Evolutionary conservation across 2,113 vertebrate species (phyloP), one percentile per base, ranked within the genome.

Genomic region (Triplophysa dalaica): DNA sequence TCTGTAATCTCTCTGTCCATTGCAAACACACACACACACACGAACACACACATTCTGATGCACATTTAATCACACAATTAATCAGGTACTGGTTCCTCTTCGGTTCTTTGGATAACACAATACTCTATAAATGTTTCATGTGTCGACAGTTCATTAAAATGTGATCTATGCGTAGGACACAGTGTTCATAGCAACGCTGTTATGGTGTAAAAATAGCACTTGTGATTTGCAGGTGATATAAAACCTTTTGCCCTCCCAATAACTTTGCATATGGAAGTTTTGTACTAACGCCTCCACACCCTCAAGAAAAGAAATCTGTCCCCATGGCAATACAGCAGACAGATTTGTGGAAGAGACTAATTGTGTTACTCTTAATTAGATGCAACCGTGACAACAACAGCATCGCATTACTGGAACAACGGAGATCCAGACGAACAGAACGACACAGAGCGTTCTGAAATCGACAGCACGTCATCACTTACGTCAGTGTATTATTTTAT

Each of bases 201-300:
- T 29, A 33, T 17, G 22, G 21, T 14, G 43, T 50, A 41, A 45
- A 65, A 45, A 82, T 77, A 82, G 48, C 11, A 16, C 21, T 19
- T 33, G 45, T 33, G 43, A 76, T 70, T 14, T 56, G 74, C 66
- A 77, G 65, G 73, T 64, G 58, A 45, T 70, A 45, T 66, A 65
- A 17, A 65, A 70, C 54, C 26, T n/a, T 14, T 64, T 50, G 43
- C 48, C 58, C 80, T 61, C 26, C 29, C 21, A 60, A 50, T 21
- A 70, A 16, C 14, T 19, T 16, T 0, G 54, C 54, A 58, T 58
- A 5, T n/a, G n/a, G n/a, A 66, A 66, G 70, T 80, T 74, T 45
- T 61, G 38, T 66, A 33, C 62, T 22, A 64, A 54, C 16, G n/a
- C 68, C 68, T 33, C 68, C 24, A 19, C 19, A 79, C 26, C 19